These are phyloP conservation scores for Heteromyza rotundicornis DNA, from an alignment of 2,888 invertebrate species.

Conservation along the genomic window DNA sequence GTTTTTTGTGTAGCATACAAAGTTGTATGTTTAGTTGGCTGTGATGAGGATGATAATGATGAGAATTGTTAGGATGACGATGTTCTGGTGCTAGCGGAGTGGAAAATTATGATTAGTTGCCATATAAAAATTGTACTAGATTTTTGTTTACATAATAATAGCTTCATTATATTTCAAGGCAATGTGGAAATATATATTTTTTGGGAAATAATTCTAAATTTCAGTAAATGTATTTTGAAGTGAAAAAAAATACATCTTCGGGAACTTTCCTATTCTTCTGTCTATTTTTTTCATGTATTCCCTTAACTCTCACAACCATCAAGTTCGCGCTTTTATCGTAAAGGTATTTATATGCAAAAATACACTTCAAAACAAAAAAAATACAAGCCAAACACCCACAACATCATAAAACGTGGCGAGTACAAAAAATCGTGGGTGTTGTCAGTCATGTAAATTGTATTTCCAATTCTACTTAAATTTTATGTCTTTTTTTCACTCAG, in stretches of 20 bases:
- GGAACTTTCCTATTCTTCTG: too few relatives aligned
- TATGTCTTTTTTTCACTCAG: conserved; percentile 21
- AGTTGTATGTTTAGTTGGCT: neutral
- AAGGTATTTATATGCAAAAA: neutral
- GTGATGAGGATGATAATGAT: neutral
- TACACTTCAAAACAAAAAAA: too few relatives aligned
- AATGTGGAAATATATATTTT: too few relatives aligned
- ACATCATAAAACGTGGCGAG: too few relatives aligned
- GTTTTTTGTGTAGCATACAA: conserved; percentile 15
- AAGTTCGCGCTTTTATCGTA: too few relatives aligned
- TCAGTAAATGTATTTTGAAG: too few relatives aligned
- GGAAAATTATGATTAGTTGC: conserved; percentile 20
- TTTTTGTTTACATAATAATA: too few relatives aligned
- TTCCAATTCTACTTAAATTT: conserved; percentile 7
- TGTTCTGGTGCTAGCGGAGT: conserved; percentile 7
- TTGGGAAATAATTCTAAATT: too few relatives aligned
- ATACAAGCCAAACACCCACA: conserved; percentile 8
- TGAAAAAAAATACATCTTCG: too few relatives aligned
- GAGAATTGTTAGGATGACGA: neutral
- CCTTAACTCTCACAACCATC: too few relatives aligned
- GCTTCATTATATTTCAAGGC: too few relatives aligned
- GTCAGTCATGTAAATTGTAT: conserved; percentile 10
- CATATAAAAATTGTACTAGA: neutral
- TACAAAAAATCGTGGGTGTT: neutral
- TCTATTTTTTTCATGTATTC: too few relatives aligned